These are phyloP conservation scores for Passer montanus DNA, from an alignment of 2,113 vertebrate species.

Conservation along the genomic window DNA sequence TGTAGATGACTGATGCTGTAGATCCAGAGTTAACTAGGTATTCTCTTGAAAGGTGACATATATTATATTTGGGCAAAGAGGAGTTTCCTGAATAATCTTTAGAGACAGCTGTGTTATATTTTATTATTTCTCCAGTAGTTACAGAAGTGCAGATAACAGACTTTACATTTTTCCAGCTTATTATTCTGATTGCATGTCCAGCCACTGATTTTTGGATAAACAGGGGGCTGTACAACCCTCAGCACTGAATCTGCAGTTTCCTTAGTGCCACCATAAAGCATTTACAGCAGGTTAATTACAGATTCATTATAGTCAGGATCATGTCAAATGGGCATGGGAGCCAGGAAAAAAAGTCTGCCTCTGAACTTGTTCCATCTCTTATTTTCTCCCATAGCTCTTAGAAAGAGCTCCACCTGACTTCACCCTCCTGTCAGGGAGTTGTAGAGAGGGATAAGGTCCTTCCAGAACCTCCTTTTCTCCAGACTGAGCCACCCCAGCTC, in stretches of 20 bases:
- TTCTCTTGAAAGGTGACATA: background rate
- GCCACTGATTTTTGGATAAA: background rate
- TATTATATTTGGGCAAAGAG: background rate
- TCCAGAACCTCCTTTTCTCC: background rate
- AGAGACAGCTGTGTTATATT: background rate
- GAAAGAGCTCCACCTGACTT: background rate
- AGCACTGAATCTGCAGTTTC: background rate
- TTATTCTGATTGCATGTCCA: background rate
- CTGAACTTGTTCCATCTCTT: background rate
- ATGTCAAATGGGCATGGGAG: background rate
- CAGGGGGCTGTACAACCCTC: background rate
- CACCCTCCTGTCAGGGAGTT: background rate
- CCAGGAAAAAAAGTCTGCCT: background rate
- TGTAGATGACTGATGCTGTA: background rate
- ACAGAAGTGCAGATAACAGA: background rate
- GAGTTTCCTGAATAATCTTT: constrained; percentile 16
- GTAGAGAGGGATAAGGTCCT: background rate
- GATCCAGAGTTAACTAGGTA: background rate
- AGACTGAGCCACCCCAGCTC: background rate
- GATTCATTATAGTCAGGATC: background rate
- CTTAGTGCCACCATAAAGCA: background rate
- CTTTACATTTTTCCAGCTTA: background rate
- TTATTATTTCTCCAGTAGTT: background rate
- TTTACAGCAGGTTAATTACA: background rate
- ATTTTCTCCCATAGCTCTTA: background rate